Percentiles rank a stretch among this genome's conserved stretches.
These are phyloP conservation scores for Pristis pectinata DNA, from an alignment of 2,797 vertebrate species.

Conservation along the genomic window DNA sequence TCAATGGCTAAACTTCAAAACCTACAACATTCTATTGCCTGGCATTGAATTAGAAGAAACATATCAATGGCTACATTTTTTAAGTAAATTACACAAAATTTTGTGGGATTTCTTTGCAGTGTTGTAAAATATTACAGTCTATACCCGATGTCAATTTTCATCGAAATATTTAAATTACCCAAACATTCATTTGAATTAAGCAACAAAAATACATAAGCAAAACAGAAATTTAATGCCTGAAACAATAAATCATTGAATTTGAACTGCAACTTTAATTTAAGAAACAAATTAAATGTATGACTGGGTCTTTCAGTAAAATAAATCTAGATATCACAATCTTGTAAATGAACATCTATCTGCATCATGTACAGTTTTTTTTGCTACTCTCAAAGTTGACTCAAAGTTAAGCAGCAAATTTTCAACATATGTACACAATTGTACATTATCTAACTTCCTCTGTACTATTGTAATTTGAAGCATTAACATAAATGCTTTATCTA, in stretches of 20 bases:
- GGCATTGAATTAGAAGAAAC: no score
- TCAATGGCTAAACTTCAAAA: background rate
- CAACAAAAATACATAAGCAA: background rate
- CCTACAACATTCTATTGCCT: no score
- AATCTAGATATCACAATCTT: background rate
- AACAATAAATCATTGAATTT: background rate
- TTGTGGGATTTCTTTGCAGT: background rate
- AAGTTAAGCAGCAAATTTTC: background rate
- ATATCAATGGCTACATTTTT: no score
- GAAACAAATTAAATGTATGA: background rate
- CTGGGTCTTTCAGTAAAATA: background rate
- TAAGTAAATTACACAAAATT: background rate
- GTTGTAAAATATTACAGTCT: background rate
- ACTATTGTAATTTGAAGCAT: background rate
- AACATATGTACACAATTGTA: background rate
- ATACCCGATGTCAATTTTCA: background rate
- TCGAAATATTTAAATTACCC: background rate
- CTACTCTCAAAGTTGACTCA: background rate
- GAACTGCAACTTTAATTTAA: background rate
- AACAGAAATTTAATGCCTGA: background rate
- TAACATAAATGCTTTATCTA: background rate
- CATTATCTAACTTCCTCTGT: background rate
- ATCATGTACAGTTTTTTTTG: no score
- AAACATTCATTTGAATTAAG: background rate
- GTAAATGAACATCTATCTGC: background rate